These are phyloP conservation scores for Troglohyphantes excavatus DNA, from an alignment of 2,888 invertebrate species.

Conservation along the genomic window DNA sequence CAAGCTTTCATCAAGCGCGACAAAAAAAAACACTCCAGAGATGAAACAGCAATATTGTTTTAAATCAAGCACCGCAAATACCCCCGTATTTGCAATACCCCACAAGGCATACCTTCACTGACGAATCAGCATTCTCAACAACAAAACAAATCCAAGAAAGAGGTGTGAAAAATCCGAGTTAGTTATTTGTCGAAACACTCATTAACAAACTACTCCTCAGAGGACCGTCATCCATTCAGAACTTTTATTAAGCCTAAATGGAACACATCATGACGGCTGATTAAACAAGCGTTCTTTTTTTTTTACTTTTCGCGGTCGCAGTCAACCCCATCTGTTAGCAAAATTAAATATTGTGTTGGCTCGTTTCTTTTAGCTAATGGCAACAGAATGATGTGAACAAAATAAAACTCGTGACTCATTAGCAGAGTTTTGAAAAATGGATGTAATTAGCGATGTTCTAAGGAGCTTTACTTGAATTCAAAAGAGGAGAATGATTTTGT, in stretches of 20 bases:
- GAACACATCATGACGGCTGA: neutral
- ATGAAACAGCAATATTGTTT: too few species aligned
- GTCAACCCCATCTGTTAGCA: slow-evolving; percentile 35
- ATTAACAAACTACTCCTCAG: neutral
- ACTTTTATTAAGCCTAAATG: neutral
- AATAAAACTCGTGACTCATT: neutral
- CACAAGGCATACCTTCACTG: too few species aligned
- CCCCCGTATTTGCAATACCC: too few species aligned
- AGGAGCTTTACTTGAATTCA: neutral
- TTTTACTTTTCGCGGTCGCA: neutral
- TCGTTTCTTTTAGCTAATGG: slow-evolving; percentile 14
- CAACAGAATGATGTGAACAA: slow-evolving; percentile 6
- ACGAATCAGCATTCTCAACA: too few species aligned
- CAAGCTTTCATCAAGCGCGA: too few species aligned
- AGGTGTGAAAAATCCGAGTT: neutral
- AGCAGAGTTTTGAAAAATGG: slow-evolving; percentile 14
- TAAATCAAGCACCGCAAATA: too few species aligned
- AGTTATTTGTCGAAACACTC: neutral
- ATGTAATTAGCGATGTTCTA: slow-evolving; percentile 26
- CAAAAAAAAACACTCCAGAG: too few species aligned
- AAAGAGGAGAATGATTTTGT: neutral
- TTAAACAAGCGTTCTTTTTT: neutral
- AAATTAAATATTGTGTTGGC: slow-evolving; percentile 44
- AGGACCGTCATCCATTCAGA: neutral
- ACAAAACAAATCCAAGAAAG: neutral